A percentile compares a stretch with the other conserved stretches of the same genome.
Evolutionary conservation across 1,140 invertebrate species (phyloP).

Genomic region (Leptestheria dahalacensis): DNA sequence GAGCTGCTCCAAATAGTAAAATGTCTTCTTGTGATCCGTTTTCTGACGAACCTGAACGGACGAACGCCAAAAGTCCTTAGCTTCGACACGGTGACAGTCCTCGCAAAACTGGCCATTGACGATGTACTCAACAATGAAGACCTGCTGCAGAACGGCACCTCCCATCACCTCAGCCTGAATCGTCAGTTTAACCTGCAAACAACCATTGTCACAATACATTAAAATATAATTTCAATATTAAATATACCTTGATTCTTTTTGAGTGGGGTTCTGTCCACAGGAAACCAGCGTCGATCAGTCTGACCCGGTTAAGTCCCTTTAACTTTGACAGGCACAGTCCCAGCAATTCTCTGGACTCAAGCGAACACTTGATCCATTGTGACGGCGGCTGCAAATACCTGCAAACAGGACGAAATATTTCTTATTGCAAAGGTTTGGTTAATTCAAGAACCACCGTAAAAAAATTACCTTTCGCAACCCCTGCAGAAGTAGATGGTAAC

Average conservation of each 20-base stretch:
- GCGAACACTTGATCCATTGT: conserved; percentile 71
- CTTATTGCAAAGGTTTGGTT: no score
- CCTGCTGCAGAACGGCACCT: conserved; percentile 69
- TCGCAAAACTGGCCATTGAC: conserved; percentile 91
- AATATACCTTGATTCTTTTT: conserved; percentile 75
- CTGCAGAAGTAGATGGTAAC: conserved; percentile 73
- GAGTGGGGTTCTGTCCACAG: conserved; percentile 99
- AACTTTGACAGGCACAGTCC: conserved; percentile 84
- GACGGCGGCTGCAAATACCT: conserved; percentile 86
- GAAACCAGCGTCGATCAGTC: conserved; percentile 88
- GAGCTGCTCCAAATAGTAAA: conserved; percentile 94
- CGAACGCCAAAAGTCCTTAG: conserved; percentile 95
- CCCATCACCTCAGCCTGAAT: conserved; percentile 88
- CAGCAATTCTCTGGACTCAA: conserved; percentile 87
- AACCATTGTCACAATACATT: background rate
- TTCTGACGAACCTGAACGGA: conserved; percentile 73
- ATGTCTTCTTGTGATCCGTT: conserved; percentile 89
- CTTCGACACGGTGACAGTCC: conserved; percentile 90
- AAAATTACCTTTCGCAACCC: conserved; percentile 75
- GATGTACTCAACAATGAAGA: conserved; percentile 87
- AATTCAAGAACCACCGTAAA: no score
- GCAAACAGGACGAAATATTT: conserved; percentile 14
- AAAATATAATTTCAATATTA: background rate
- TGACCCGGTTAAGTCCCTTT: conserved; percentile 78
- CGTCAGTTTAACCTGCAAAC: conserved; percentile 69